These are phyloP conservation scores for Notechis scutatus DNA, from an alignment of 2,113 vertebrate species.

Conservation along the genomic window DNA sequence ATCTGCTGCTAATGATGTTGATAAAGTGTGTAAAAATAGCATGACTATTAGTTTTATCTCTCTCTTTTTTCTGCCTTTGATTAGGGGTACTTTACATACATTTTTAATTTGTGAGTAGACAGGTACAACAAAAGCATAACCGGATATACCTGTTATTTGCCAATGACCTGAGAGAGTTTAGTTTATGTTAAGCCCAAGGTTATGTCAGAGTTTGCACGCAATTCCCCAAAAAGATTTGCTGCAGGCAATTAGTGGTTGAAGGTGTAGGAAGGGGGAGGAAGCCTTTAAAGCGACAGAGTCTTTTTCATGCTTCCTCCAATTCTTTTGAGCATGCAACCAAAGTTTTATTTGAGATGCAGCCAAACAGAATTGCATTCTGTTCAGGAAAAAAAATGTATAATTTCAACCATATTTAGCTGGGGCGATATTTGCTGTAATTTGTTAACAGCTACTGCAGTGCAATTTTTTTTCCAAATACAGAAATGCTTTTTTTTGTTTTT, in stretches of 20 bases:
- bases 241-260: constrained; percentile 67
- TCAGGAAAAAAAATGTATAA: constrained; percentile 33
- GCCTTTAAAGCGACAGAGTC: constrained; percentile 67
- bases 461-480: neutral
- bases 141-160: constrained; percentile 85
- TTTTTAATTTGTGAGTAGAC: constrained; percentile 75
- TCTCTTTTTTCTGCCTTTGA: constrained; percentile 65
- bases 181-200: constrained; percentile 79
- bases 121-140: constrained; percentile 71
- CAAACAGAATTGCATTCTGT: constrained; percentile 35
- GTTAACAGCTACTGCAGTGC: constrained; percentile 16
- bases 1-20: neutral
- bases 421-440: constrained; percentile 34
- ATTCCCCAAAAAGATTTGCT: constrained; percentile 68
- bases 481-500: neutral
- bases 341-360: constrained; percentile 45
- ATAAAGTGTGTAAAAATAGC: neutral
- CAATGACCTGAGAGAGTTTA: constrained; percentile 74
- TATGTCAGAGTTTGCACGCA: constrained; percentile 78
- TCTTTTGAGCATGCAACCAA: constrained; percentile 51
- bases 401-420: constrained; percentile 48
- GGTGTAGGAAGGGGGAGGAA: constrained; percentile 60
- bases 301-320: constrained; percentile 63
- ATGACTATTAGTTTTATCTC: constrained; percentile 39
- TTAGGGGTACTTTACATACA: constrained; percentile 68